phyloP scores from a whole-genome alignment of 2,113 vertebrate genomes.

The Rafetus swinhoei region DNA sequence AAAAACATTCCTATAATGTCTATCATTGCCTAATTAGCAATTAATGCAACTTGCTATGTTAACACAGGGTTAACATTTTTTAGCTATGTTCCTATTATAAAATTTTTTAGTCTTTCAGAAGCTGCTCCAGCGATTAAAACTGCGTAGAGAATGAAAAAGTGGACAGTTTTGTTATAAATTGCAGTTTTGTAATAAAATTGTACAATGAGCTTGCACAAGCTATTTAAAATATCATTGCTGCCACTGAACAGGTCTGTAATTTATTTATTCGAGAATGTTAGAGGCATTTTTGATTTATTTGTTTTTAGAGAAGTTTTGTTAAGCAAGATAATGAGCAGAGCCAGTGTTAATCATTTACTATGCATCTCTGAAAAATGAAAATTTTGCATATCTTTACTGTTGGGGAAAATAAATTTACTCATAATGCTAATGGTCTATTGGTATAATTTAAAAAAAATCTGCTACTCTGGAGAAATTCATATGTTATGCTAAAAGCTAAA shows the following conservation, averaged over 20 bases:
- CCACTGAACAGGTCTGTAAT: slow-evolving; percentile 92
- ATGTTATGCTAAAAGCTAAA: slow-evolving; percentile 78
- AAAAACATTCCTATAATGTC: slow-evolving; percentile 37
- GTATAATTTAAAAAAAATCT: slow-evolving; percentile 75
- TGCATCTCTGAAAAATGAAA: slow-evolving; percentile 85
- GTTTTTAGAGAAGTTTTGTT: slow-evolving; percentile 96
- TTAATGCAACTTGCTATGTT: slow-evolving; percentile 25
- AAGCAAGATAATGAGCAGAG: slow-evolving; percentile 95
- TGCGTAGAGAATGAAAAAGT: slow-evolving; percentile 69
- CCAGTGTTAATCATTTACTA: slow-evolving; percentile 94
- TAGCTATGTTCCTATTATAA: slow-evolving; percentile 43
- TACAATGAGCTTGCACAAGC: slow-evolving; percentile 91
- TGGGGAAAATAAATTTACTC: slow-evolving; percentile 83
- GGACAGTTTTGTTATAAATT: slow-evolving; percentile 87
- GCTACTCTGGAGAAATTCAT: slow-evolving; percentile 72
- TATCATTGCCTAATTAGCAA: slow-evolving; percentile 67
- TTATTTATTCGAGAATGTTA: slow-evolving; percentile 94
- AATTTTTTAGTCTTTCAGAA: slow-evolving; percentile 55
- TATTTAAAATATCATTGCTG: slow-evolving; percentile 99
- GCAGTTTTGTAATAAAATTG: slow-evolving; percentile 88
- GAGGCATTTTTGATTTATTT: slow-evolving; percentile 94
- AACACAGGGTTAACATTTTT: slow-evolving; percentile 57
- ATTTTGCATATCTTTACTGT: slow-evolving; percentile 91
- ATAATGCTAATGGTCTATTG: slow-evolving; percentile 80
- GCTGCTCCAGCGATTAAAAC: slow-evolving; percentile 45